Base-by-base conservation (phyloP, 2,797 vertebrate species). In the Chiloscyllium punctatum region DNA sequence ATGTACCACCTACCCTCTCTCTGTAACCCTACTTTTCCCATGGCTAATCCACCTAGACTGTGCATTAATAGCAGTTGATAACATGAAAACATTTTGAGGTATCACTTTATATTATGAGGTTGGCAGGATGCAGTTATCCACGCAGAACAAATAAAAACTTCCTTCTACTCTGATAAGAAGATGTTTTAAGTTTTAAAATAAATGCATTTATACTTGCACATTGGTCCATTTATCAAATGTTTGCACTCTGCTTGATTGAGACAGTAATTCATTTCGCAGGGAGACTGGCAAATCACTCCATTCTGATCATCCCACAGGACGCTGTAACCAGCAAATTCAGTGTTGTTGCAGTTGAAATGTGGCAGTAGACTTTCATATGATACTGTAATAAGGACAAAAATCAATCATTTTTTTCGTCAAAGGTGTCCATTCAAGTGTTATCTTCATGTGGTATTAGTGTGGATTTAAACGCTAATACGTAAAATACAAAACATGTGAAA, bases 261-360 rank as follows among this genome's bases (percentile, higher is more conserved):
- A 95, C 98, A 98, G 96, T 97, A 97, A 96, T 96, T 96, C 23
- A 8, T 95, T 82, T 27, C 95, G 96, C 98, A 98, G 0, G 96
- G 97, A 42, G 97, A 98, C 84, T 96, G 57, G 48, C 98, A 98
- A 95, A 96, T 0, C 0, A 98, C 96, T 53, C 97, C 97, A 0
- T 0, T 0, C 95, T 95, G 0, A 25, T 72, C 79, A 98, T 77
- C 42, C 48, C 42, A 95, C 18, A 53, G 42, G n/a, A 95, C 95
- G 15, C 0, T 33, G 91, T 97, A 98, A 77, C 96, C 97, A 96
- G 96, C 23, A 95, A 97, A 97, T 77, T 11, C 16, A 77, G 42
- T 74, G 57, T 96, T 95, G 0, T 0, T 25, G 1, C 97, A 98
- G 15, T 9, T n/a, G 72, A 97, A 97, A 84, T 96, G 96, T 1